These are phyloP conservation scores for Idris sp. DNA, from an alignment of 1,140 invertebrate genomes.

Conservation along the genomic window DNA sequence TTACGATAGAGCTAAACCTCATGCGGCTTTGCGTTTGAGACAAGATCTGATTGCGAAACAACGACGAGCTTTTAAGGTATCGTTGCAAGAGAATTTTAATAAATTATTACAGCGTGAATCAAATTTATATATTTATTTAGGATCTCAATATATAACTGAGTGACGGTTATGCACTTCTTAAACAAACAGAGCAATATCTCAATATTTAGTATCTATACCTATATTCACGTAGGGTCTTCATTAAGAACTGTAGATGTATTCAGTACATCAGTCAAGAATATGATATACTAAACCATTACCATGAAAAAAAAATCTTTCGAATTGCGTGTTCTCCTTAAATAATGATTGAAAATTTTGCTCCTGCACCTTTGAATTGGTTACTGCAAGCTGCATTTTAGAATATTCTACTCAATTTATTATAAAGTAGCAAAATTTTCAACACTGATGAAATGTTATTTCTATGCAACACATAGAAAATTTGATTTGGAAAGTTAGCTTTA, in stretches of 20 bases:
- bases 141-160: constrained; percentile 13
- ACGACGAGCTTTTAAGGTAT: constrained; percentile 51
- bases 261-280: too few species aligned
- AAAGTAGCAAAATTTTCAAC: constrained; percentile 37
- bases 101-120: constrained; percentile 37
- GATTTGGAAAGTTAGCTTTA: too few species aligned
- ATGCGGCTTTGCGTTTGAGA: constrained; percentile 61
- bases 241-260: neutral
- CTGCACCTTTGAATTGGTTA: neutral
- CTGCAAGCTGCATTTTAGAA: too few species aligned
- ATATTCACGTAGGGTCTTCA: neutral
- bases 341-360: constrained; percentile 37
- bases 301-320: neutral
- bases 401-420: neutral
- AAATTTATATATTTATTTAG: constrained; percentile 16
- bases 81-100: constrained; percentile 48
- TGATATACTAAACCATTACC: too few species aligned
- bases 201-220: constrained; percentile 14
- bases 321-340: constrained; percentile 14
- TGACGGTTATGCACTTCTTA: constrained; percentile 13
- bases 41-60: constrained; percentile 51
- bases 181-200: constrained; percentile 6
- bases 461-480: too few species aligned
- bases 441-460: too few species aligned
- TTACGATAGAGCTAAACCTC: constrained; percentile 57